These are phyloP conservation scores for Manduca sexta DNA, from an alignment of 1,140 invertebrate species.

Conservation along the genomic window DNA sequence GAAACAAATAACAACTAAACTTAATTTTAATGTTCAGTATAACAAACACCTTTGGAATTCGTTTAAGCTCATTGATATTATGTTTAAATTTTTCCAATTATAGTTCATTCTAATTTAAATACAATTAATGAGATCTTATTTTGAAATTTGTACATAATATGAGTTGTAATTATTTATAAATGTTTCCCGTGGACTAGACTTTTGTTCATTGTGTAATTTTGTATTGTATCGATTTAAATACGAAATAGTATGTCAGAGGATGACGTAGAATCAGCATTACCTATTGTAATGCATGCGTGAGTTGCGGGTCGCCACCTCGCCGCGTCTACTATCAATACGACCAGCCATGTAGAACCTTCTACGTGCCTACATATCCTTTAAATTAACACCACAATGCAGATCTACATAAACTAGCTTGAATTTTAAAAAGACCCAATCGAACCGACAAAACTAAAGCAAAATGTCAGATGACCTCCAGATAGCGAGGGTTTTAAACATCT, in stretches of 20 bases:
- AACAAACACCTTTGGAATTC: too few species aligned
- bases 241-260: slow-evolving; percentile 25
- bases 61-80: too few species aligned
- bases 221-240: slow-evolving; percentile 36
- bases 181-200: too few species aligned
- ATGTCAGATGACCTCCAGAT: slow-evolving; percentile 41
- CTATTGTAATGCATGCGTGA: slow-evolving; percentile 63
- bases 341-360: slow-evolving; percentile 36
- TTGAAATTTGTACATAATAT: too few species aligned
- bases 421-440: slow-evolving; percentile 5
- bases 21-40: too few species aligned
- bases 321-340: slow-evolving; percentile 17
- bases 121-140: too few species aligned
- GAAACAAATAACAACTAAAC: too few species aligned
- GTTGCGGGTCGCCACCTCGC: slow-evolving; percentile 50
- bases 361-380: slow-evolving; percentile 16
- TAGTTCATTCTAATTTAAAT: too few species aligned
- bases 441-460: slow-evolving; percentile 12
- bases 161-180: too few species aligned
- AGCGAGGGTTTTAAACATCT: slow-evolving; percentile 21
- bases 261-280: slow-evolving; percentile 49
- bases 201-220: slow-evolving; percentile 6
- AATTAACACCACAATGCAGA: slow-evolving; percentile 2
- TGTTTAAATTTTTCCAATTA: too few species aligned
- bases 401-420: slow-evolving; percentile 1